Percentiles rank a stretch among this genome's conserved stretches.
Evolutionary conservation across 2,888 invertebrate genomes (phyloP).

Genomic region (Spisula solida): DNA sequence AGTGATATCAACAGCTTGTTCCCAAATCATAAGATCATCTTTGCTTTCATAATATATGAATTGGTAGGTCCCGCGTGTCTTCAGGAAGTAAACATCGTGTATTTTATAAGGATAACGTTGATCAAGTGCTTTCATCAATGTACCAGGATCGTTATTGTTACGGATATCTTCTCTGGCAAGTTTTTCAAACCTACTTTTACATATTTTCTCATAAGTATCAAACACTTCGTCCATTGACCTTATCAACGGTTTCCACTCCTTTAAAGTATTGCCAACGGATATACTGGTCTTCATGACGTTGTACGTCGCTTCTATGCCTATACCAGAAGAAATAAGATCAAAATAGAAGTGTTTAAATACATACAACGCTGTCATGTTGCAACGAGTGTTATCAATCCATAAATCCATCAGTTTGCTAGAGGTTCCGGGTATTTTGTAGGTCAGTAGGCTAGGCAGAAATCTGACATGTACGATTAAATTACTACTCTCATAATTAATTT

Average conservation of each 20-base stretch:
- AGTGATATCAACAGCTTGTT: neutral
- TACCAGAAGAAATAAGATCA: constrained; percentile 11
- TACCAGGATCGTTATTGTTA: neutral
- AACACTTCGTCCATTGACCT: neutral
- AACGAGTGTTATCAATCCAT: constrained; percentile 32
- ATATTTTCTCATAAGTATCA: neutral
- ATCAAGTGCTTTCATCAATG: neutral
- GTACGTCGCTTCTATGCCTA: neutral
- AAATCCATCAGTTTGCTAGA: constrained; percentile 29
- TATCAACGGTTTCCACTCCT: neutral
- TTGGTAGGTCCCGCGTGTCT: neutral
- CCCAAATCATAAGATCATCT: neutral
- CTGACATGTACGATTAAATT: constrained; percentile 28
- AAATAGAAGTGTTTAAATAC: constrained; percentile 20
- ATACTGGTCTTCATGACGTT: neutral
- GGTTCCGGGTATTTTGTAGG: constrained; percentile 34
- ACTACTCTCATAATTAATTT: constrained; percentile 24
- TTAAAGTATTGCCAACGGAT: neutral
- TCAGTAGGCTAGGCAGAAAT: constrained; percentile 30
- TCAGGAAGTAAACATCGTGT: neutral
- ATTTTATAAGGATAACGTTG: constrained; percentile 26
- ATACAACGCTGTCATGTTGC: constrained; percentile 33
- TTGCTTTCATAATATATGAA: neutral
- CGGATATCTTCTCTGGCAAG: constrained; percentile 3
- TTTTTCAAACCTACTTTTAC: constrained; percentile 16